phyloP scores from a whole-genome alignment of 2,888 invertebrate species.

The Limulus polyphemus region DNA sequence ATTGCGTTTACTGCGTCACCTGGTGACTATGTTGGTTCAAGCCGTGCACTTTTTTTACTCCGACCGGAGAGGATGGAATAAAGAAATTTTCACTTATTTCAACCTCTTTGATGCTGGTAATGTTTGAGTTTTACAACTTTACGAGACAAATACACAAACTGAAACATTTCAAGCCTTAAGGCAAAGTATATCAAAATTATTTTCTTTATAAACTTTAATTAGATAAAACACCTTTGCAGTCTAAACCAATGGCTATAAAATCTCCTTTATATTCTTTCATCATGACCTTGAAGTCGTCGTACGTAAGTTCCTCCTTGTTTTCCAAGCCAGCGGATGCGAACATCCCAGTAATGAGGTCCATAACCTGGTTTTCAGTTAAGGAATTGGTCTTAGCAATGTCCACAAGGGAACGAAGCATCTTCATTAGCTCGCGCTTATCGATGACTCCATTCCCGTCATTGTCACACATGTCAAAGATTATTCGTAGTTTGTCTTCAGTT shows the following conservation, averaged over 20 bases:
- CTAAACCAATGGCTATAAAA: constrained; percentile 83
- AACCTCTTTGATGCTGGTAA: no score
- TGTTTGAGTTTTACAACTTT: no score
- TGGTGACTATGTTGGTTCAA: no score
- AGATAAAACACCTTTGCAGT: constrained; percentile 55
- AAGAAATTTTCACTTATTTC: no score
- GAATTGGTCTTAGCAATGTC: constrained; percentile 83
- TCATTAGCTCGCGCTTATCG: constrained; percentile 80
- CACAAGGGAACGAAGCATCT: constrained; percentile 81
- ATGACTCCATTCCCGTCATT: constrained; percentile 87
- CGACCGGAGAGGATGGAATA: no score
- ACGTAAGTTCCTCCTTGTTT: constrained; percentile 77
- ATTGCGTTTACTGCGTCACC: no score
- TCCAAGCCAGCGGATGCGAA: constrained; percentile 81
- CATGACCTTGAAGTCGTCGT: constrained; percentile 84
- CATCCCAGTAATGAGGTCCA: constrained; percentile 86
- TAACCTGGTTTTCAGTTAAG: constrained; percentile 67
- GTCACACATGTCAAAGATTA: constrained; percentile 96
- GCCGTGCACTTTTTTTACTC: no score
- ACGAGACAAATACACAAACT: no score
- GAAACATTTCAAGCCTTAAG: no score
- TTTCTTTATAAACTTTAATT: no score
- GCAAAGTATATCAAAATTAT: no score
- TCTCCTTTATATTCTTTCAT: constrained; percentile 94
- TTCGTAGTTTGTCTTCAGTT: constrained; percentile 81